Percentiles rank a stretch among this genome's conserved stretches.
Evolutionary conservation across 2,888 invertebrate species (phyloP).

Genomic region (Eremobia ochroleuca): DNA sequence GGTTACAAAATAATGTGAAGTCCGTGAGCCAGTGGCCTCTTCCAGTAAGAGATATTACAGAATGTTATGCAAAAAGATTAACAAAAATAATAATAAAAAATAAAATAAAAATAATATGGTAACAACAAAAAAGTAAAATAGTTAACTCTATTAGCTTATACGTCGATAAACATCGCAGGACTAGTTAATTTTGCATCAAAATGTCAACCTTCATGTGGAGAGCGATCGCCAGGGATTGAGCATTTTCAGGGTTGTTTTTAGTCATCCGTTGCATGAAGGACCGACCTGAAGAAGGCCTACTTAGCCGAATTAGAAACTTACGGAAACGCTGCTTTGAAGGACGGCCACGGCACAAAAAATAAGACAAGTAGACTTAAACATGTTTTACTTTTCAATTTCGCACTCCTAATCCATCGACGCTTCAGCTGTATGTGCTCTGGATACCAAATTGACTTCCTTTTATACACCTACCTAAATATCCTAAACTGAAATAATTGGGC

Average conservation of each 20-base stretch:
- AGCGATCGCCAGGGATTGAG: not conserved
- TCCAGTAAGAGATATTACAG: too few species aligned
- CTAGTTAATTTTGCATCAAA: not conserved
- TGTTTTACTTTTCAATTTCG: conserved; percentile 26
- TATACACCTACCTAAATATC: conserved; percentile 14
- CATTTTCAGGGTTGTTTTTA: not conserved
- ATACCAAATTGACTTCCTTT: not conserved
- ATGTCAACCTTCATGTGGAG: not conserved
- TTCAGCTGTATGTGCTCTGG: conserved; percentile 4
- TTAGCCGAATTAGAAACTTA: conserved; percentile 13
- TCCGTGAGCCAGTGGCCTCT: too few species aligned
- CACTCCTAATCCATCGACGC: not conserved
- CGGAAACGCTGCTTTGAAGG: conserved; percentile 1
- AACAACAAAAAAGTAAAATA: too few species aligned
- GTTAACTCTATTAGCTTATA: too few species aligned
- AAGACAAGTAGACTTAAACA: conserved; percentile 18
- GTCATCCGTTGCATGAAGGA: not conserved
- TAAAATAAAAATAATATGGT: too few species aligned
- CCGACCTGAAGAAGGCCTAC: not conserved
- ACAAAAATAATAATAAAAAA: too few species aligned
- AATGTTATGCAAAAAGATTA: too few species aligned
- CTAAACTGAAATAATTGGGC: conserved; percentile 26
- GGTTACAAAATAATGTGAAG: too few species aligned
- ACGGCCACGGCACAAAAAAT: conserved; percentile 6
- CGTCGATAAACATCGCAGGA: too few species aligned